Evolutionary conservation across 2,797 vertebrate species (phyloP).

Genomic region (Chaunax sp.): DNA sequence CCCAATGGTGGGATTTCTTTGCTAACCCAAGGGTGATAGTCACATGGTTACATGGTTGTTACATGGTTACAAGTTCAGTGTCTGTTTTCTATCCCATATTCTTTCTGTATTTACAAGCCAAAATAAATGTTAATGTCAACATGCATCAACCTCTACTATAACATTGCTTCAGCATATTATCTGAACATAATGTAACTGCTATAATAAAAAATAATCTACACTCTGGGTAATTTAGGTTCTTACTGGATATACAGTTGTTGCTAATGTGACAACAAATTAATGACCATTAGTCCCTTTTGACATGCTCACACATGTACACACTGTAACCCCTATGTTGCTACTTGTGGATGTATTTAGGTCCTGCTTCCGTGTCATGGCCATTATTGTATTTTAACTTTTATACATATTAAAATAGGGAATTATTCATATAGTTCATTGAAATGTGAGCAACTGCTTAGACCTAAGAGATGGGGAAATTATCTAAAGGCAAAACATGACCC

Average conservation of each 20-base stretch:
- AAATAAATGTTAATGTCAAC: background rate
- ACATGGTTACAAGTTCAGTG: too few relatives aligned
- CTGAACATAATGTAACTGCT: background rate
- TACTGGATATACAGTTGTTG: background rate
- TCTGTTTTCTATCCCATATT: too few relatives aligned
- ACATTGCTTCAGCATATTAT: background rate
- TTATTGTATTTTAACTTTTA: slow-evolving; percentile 39
- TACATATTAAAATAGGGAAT: slow-evolving; percentile 57
- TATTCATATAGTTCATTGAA: slow-evolving; percentile 71
- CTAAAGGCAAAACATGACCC: slow-evolving; percentile 82
- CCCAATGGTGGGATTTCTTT: too few relatives aligned
- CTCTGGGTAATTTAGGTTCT: background rate
- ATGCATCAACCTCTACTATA: background rate
- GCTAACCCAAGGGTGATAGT: too few relatives aligned
- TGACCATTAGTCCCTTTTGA: background rate
- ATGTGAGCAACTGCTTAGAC: slow-evolving; percentile 67
- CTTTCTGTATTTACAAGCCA: background rate
- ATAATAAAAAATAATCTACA: slow-evolving; percentile 1
- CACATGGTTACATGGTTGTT: too few relatives aligned
- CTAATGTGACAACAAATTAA: too few relatives aligned
- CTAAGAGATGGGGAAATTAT: slow-evolving; percentile 78
- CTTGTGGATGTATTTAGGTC: slow-evolving; percentile 22
- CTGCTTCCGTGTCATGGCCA: slow-evolving; percentile 45
- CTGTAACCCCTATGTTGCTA: background rate
- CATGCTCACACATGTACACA: background rate